Base-by-base conservation (phyloP, 2,888 invertebrate genomes). In the Ariolimax columbianus region DNA sequence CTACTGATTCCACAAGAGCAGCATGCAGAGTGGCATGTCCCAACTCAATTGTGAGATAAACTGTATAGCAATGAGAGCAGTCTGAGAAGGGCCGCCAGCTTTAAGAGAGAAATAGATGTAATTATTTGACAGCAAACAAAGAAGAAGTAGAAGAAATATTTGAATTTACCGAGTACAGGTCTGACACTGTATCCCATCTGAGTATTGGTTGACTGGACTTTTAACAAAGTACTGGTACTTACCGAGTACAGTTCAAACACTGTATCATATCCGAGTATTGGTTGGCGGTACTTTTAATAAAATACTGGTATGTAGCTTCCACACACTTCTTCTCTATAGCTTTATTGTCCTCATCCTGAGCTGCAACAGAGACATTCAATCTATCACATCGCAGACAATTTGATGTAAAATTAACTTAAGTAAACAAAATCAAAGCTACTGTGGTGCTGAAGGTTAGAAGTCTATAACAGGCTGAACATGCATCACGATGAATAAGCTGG, bases 241-340 rank as follows among this genome's bases (percentile, higher is more conserved):
- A 47, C 47, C 47, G 14, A 14, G 47, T 47, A 47, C 47, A 47
- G 47, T 47, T 47, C 47, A 11, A 11, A 47, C 47, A 47, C 47
- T 85, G 82, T 77, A 87, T 83, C 33, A 47, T n/a, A 70, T 23
- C 77, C 68, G 66, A 0, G n/a, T 47, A 47, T 0, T 23, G 43
- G n/a, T 17, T 36, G 40, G 26, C 63, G 36, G 6, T 47, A 40
- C 38, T 38, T 6, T 79, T 73, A 4, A 79, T 43, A 55, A 91
- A 91, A 85, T 91, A 92, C 89, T 92, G 91, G 7, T 90, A 88
- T 30, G 86, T 88, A 51, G 88, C 89, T 88, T 88, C 89, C 59
- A 90, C 89, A 88, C 92, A 92, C 30, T 86, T 86, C 33, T 86
- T 77, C 9, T 86, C 83, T n/a, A n/a, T n/a, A n/a, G n/a, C n/a